Evolutionary conservation across 2,797 vertebrate species (phyloP), one percentile per base, ranked within the genome.

Genomic region (Sebastes oblongus): DNA sequence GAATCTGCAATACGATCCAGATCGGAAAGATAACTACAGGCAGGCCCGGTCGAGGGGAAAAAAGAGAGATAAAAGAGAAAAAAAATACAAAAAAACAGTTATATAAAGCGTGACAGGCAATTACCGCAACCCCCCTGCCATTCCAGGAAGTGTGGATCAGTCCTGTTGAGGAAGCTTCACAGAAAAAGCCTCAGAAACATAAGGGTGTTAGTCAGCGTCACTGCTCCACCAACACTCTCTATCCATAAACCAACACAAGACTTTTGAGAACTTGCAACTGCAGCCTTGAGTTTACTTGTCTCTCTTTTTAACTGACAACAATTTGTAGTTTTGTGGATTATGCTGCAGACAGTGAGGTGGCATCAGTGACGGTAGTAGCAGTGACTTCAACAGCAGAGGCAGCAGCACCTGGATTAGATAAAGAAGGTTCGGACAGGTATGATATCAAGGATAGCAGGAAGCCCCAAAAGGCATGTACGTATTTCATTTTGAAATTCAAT

Each of bases 1-100:
- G 88, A 7, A 42, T 95, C 95, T 79, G 95, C 80, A 81, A 97
- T 96, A 77, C 96, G 96, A 91, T 96, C 96, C 95, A 97, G 94
- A 95, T 96, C 96, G 81, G 95, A 82, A 78, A 97, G 96, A 96
- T 97, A 97, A 92, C 96, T 96, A 94, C 78, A 92, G 84, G 86
- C 75, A 85, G 83, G 77, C 72, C 42, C 81, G 52, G 86, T 75
- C 32, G 55, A 78, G 56, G 16, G 76, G 5, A 60, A 18, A 67
- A 68, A 61, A 69, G 62, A 76, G 76, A 87, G 59, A 83, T 18
- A 78, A 25, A 76, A 72, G 75, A 72, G 29, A 61, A 82, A 73
- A 90, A 76, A 76, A 54, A 93, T 70, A 93, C 79, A 91, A 89
- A 64, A 94, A 89, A 91, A 94, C 92, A 94, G 88, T 94, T 94